These are phyloP conservation scores for Crenichthys baileyi DNA, from an alignment of 2,797 vertebrate species.

Conservation along the genomic window DNA sequence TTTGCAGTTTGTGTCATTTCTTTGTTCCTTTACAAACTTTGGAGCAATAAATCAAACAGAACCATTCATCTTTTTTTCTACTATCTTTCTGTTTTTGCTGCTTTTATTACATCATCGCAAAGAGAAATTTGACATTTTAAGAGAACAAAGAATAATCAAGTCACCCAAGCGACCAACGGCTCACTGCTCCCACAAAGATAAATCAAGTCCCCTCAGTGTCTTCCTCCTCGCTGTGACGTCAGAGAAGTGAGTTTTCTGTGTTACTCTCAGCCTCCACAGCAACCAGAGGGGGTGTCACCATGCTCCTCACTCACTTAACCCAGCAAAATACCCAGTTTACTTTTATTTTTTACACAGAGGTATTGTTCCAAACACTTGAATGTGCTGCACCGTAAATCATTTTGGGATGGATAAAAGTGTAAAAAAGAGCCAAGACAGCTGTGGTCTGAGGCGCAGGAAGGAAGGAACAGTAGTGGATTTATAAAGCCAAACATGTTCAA, in stretches of 20 bases:
- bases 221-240: slow-evolving; percentile 69
- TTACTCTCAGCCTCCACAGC: slow-evolving; percentile 76
- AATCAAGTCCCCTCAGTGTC: slow-evolving; percentile 69
- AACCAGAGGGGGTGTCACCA: slow-evolving; percentile 66
- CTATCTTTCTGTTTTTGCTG: slow-evolving; percentile 11
- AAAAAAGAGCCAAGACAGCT: slow-evolving; percentile 64
- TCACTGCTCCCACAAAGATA: slow-evolving; percentile 72
- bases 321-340: slow-evolving; percentile 51
- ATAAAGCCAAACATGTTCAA: slow-evolving; percentile 34
- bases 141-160: slow-evolving; percentile 38
- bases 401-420: slow-evolving; percentile 68
- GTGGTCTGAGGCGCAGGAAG: slow-evolving; percentile 27
- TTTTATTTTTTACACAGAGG: slow-evolving; percentile 40
- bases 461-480: slow-evolving; percentile 52
- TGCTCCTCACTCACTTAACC: slow-evolving; percentile 76
- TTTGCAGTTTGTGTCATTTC: too few species aligned
- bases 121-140: slow-evolving; percentile 35
- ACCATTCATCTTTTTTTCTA: background rate
- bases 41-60: background rate
- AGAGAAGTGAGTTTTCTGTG: slow-evolving; percentile 73
- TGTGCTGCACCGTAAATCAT: slow-evolving; percentile 80
- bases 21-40: background rate
- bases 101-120: background rate
- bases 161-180: slow-evolving; percentile 49
- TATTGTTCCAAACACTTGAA: slow-evolving; percentile 82